Conservation (phyloP, 2,888 invertebrate species). For the Tipula vernalis region DNA sequence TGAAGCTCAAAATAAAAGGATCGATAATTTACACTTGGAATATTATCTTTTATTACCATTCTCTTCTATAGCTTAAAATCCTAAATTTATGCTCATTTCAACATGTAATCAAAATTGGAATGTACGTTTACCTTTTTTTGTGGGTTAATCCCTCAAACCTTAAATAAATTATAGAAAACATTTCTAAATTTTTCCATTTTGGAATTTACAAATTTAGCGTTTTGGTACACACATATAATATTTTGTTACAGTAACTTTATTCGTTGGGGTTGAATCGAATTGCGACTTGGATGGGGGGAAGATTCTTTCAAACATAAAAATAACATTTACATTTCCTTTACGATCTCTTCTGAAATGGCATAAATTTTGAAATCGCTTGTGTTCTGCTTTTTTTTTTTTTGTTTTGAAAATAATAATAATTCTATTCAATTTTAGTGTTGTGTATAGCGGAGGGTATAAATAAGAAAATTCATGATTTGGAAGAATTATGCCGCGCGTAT, state of each 20-base stretch:
- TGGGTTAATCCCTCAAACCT: too few relatives aligned
- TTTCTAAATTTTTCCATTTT: neutral
- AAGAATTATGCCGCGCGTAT: neutral
- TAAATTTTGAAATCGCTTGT: neutral
- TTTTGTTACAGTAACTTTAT: neutral
- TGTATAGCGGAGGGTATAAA: neutral
- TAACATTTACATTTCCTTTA: neutral
- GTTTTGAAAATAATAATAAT: neutral
- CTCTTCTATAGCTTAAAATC: neutral
- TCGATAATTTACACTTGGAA: neutral
- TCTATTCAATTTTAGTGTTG: neutral
- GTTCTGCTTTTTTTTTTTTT: neutral
- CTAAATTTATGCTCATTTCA: neutral
- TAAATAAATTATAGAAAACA: neutral
- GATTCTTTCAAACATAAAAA: neutral
- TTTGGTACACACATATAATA: neutral
- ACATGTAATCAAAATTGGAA: neutral
- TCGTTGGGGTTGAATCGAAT: neutral
- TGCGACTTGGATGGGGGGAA: neutral
- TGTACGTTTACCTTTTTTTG: neutral
- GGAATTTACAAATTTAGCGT: neutral
- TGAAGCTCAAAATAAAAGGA: neutral
- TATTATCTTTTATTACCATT: neutral
- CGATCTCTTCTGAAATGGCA: neutral
- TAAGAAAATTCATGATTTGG: neutral